Evolutionary conservation across 2,797 vertebrate genomes (phyloP).

Genomic region (Premnoplex brunnescens): DNA sequence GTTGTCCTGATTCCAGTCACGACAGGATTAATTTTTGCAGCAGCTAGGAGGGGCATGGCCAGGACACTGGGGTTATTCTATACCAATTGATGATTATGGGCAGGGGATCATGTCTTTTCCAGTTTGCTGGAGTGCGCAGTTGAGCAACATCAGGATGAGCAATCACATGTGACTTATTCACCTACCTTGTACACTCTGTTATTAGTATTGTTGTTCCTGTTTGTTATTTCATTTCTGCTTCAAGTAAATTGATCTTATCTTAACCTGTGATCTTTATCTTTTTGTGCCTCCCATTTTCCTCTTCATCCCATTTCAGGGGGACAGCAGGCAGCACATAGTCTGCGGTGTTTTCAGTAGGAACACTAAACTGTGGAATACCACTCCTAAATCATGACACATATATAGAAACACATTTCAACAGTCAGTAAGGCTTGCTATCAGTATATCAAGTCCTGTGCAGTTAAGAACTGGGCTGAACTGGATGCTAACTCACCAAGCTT

Average conservation of each 20-base stretch:
- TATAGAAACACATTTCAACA: not conserved
- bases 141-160: accelerated
- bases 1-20: not conserved
- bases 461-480: not conserved
- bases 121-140: not conserved
- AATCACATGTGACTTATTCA: accelerated
- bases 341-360: not conserved
- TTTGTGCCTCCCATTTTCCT: not conserved
- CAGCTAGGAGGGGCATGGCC: not conserved
- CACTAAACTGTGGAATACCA: accelerated
- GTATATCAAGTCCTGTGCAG: not conserved
- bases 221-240: not conserved
- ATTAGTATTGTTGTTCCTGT: not conserved
- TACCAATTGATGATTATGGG: not conserved
- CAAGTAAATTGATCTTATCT: not conserved
- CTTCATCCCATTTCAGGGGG: not conserved
- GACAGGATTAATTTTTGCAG: not conserved
- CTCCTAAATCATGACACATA: accelerated
- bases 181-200: too few species aligned
- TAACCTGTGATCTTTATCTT: not conserved
- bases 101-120: not conserved
- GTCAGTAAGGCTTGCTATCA: accelerated
- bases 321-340: too few species aligned
- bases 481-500: not conserved
- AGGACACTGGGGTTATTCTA: not conserved